Evolutionary conservation across 1,140 invertebrate species (phyloP).

Genomic region (Trichonephila clavata): DNA sequence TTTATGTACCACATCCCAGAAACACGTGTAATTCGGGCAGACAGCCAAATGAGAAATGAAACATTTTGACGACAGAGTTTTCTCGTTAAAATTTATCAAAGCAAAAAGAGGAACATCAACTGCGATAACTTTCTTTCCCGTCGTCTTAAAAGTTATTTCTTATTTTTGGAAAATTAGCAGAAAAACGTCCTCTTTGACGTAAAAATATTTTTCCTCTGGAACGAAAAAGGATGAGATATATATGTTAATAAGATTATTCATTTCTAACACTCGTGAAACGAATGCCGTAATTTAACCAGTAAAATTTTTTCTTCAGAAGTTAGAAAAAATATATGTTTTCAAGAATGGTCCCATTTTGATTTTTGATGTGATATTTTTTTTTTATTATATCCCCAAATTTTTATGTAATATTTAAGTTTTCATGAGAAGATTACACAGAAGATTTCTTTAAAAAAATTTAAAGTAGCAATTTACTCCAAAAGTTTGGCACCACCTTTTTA

Average conservation of each 20-base stretch:
- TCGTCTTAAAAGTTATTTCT: not conserved
- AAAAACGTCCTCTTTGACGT: not conserved
- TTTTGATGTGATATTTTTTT: not conserved
- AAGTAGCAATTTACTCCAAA: no score
- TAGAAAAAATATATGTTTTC: not conserved
- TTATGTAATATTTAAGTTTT: no score
- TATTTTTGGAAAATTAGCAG: conserved; percentile 28
- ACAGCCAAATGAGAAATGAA: conserved; percentile 40
- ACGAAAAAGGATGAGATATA: conserved; percentile 13
- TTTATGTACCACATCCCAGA: no score
- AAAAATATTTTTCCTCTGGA: not conserved
- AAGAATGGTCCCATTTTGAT: not conserved
- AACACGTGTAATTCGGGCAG: not conserved
- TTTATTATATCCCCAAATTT: not conserved
- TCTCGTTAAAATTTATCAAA: conserved; percentile 55
- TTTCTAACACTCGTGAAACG: not conserved
- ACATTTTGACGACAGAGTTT: conserved; percentile 18
- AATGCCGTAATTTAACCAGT: conserved; percentile 15
- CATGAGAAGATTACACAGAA: no score
- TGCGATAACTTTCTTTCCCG: not conserved
- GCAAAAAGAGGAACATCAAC: not conserved
- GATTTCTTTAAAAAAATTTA: no score
- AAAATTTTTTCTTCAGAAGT: not conserved
- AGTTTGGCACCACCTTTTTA: no score
- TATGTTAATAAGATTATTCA: conserved; percentile 29